Percentiles rank a stretch among this genome's conserved stretches.
These are phyloP conservation scores for Leptestheria dahalacensis DNA, from an alignment of 1,140 invertebrate species.

Conservation along the genomic window DNA sequence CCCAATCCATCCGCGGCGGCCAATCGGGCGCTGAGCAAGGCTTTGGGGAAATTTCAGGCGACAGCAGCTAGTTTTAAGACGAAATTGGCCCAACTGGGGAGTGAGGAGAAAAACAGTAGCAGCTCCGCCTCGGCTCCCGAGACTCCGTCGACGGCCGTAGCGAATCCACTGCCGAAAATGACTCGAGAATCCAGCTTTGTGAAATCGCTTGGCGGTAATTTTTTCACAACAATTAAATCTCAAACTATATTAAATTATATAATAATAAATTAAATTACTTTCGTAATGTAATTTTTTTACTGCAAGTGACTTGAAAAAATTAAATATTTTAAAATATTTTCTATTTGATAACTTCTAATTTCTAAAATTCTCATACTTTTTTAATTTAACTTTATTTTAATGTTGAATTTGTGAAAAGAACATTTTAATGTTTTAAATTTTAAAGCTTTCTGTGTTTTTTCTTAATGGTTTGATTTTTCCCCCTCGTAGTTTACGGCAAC, in stretches of 20 bases:
- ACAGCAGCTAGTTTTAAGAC: slow-evolving; percentile 13
- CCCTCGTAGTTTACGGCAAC: not conserved
- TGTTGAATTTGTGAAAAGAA: not conserved
- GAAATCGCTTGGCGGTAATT: not conserved
- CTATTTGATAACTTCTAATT: not conserved
- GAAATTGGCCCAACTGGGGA: slow-evolving; percentile 9
- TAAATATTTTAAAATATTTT: not conserved
- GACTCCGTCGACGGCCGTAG: not conserved
- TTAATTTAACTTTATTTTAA: not conserved
- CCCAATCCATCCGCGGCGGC: not conserved
- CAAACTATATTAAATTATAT: too few relatives aligned
- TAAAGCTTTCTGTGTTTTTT: not conserved
- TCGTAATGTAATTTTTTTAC: not conserved
- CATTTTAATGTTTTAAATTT: not conserved
- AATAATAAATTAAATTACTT: not conserved
- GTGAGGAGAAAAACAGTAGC: not conserved
- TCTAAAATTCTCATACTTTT: too few relatives aligned
- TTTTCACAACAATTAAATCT: too few relatives aligned
- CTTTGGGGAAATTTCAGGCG: slow-evolving; percentile 14
- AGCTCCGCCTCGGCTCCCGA: not conserved
- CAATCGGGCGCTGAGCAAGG: slow-evolving; percentile 13
- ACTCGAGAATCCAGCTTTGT: not conserved
- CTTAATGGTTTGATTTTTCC: too few relatives aligned
- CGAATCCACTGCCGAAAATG: slow-evolving; percentile 3
- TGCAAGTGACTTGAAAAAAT: not conserved